Conservation (phyloP, 2,797 vertebrate genomes). For the Sciurus vulgaris region DNA sequence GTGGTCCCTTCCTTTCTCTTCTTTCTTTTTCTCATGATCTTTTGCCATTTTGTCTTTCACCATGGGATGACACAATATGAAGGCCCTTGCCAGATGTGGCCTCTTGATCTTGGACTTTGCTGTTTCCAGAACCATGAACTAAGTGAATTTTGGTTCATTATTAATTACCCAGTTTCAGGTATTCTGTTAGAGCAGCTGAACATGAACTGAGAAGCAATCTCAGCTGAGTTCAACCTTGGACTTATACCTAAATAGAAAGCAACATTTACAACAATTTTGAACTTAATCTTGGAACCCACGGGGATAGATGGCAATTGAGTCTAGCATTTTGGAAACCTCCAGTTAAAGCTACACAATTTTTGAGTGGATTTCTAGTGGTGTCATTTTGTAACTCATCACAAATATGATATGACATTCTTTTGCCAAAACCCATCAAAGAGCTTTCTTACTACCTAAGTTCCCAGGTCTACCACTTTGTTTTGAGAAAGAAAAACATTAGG, state of each 20-base stretch:
- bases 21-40: neutral
- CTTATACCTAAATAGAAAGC: constrained; percentile 48
- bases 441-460: neutral
- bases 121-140: neutral
- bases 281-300: neutral
- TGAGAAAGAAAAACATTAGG: neutral
- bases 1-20: neutral
- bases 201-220: neutral
- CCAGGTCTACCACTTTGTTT: neutral
- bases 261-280: constrained; percentile 49
- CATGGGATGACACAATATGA: neutral
- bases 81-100: neutral
- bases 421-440: neutral
- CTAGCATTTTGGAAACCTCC: neutral
- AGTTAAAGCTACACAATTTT: constrained; percentile 27
- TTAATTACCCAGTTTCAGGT: neutral
- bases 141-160: neutral
- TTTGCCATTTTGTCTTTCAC: neutral
- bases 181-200: neutral
- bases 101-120: neutral
- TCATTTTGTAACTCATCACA: constrained; percentile 30
- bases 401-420: neutral
- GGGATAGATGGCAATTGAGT: neutral
- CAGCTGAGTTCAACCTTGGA: neutral
- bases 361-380: neutral